A percentile compares a stretch with the other conserved stretches of the same genome.
phyloP scores from a whole-genome alignment of 2,888 invertebrate species.

The Altica lythri region DNA sequence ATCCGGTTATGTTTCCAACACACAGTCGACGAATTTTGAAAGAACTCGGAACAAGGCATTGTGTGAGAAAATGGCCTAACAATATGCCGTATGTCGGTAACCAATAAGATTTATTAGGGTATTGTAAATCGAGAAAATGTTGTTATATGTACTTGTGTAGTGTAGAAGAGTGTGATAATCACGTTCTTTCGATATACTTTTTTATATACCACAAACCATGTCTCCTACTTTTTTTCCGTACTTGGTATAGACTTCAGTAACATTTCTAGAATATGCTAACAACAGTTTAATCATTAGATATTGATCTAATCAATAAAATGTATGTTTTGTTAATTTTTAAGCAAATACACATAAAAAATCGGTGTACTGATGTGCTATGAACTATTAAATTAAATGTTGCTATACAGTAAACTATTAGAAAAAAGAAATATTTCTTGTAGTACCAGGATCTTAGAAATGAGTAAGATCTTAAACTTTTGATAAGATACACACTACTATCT shows the following conservation, averaged over 20 bases:
- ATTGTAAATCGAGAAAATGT: conserved; percentile 19
- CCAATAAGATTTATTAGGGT: conserved; percentile 25
- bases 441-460: no score
- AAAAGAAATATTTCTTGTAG: no score
- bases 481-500: no score
- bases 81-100: conserved; percentile 21
- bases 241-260: conserved; percentile 7
- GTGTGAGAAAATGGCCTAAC: conserved; percentile 26
- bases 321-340: no score
- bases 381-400: no score
- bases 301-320: no score
- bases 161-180: conserved; percentile 12
- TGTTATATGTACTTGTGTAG: conserved; percentile 16
- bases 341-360: no score
- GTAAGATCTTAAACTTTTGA: no score
- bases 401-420: no score
- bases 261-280: conserved; percentile 5
- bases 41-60: conserved; percentile 16
- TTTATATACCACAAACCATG: background rate
- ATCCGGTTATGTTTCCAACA: conserved; percentile 5
- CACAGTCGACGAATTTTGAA: conserved; percentile 10
- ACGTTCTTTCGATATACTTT: conserved; percentile 10
- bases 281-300: conserved; percentile 6
- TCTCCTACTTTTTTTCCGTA: background rate
- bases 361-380: no score